Base-by-base conservation (phyloP, 1,140 invertebrate species). In the Parasteatoda tepidariorum region DNA sequence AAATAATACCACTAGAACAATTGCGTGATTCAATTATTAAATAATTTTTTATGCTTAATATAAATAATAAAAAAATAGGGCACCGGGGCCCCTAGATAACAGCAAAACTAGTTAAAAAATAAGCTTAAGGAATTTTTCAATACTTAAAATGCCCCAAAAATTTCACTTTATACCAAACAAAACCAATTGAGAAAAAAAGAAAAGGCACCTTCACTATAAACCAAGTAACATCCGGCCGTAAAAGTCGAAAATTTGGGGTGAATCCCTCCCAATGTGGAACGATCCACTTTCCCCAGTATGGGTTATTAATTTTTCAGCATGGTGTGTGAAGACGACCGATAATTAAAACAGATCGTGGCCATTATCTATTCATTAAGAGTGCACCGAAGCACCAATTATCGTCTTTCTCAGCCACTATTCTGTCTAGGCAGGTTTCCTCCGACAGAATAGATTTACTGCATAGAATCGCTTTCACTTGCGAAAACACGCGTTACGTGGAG, bases 331-430 rank as follows among this genome's bases (percentile, higher is more conserved):
- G 78, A 71, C 78, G 54, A 61, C 78, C 55, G 78, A 82, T 82
- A 82, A 82, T 82, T 82, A 82, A 82, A 82, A 82, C 78, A 82
- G 78, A 82, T 82, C 78, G 64, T 55, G n/a, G 66, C 78, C 78
- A 82, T 82, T 82, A 82, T 82, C 78, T 82, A 82, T 82, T 82
- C 78, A 82, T 82, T 82, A 82, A 64, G 66, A n/a, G 78, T 28
- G 78, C 78, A 82, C 78, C 78, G 67, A 66, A 71, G 78, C 78
- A 54, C 78, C 78, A 82, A 82, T 82, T 82, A 82, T 41, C 55
- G 15, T 48, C 38, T 4, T 18, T 48, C 38, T 48, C 38, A n/a
- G n/a, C n/a, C 4, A 9, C 18, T 48, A 13, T 48, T 9, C 38
- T 48, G 15, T 30, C 54, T 61, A 61, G 31, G 71, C 54, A 74